These are phyloP conservation scores for Microcebus lehilahytsara DNA, from an alignment of 2,113 vertebrate species.

Conservation along the genomic window DNA sequence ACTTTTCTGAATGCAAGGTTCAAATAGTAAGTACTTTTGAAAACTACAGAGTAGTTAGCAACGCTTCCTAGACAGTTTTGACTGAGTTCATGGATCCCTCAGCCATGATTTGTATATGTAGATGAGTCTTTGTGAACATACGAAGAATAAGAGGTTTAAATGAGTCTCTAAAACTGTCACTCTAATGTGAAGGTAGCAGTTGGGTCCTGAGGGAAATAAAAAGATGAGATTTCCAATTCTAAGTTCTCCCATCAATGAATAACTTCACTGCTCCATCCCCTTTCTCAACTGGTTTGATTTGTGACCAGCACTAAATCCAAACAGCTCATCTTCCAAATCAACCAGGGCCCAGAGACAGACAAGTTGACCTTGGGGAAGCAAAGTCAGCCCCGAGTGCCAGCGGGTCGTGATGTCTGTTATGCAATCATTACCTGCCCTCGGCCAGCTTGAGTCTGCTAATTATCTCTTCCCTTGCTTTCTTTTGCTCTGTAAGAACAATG, in stretches of 20 bases:
- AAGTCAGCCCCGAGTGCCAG: background rate
- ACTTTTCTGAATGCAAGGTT: background rate
- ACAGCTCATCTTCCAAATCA: background rate
- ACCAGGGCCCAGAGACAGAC: background rate
- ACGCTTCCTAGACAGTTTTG: background rate
- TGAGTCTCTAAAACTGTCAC: background rate
- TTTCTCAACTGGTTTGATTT: background rate
- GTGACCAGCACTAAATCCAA: background rate
- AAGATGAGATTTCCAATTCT: background rate
- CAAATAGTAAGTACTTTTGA: background rate
- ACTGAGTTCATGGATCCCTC: accelerated
- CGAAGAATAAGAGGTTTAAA: background rate
- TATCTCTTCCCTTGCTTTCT: background rate
- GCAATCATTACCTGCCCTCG: background rate
- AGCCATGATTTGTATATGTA: accelerated
- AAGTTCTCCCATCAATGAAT: background rate
- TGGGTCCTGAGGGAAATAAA: background rate
- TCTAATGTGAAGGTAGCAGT: background rate
- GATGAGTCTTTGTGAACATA: background rate
- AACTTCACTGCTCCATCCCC: background rate
- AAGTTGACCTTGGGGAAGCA: background rate
- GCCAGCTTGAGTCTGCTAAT: background rate
- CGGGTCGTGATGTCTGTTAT: background rate
- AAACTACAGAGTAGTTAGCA: background rate
- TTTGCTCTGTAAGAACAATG: background rate